phyloP scores from a whole-genome alignment of 1,140 invertebrate genomes.

The Oreohelix idahoensis region DNA sequence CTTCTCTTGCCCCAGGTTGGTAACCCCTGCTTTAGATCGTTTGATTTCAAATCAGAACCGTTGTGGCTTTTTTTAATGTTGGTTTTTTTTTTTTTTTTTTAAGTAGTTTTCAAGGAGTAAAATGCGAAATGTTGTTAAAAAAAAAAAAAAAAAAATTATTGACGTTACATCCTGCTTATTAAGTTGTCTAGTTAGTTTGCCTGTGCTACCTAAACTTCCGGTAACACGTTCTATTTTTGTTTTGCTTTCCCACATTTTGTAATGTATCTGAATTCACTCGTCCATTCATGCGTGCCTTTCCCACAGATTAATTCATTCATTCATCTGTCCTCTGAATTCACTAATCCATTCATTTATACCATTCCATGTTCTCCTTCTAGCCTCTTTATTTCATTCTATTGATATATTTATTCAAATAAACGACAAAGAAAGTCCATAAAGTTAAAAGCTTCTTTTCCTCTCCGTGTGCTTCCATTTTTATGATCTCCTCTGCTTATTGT shows the following conservation, averaged over 20 bases:
- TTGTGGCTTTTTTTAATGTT: too few relatives aligned
- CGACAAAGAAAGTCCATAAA: conserved; percentile 6
- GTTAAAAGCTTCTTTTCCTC: neutral
- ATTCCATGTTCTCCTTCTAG: neutral
- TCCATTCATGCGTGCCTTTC: neutral
- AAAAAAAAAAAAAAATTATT: too few relatives aligned
- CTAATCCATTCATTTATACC: neutral
- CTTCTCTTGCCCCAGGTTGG: too few relatives aligned
- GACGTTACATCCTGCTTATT: too few relatives aligned
- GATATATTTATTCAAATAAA: neutral
- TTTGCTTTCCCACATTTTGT: neutral
- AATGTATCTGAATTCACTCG: neutral
- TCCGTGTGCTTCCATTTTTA: neutral
- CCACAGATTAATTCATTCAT: neutral
- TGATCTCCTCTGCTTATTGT: neutral
- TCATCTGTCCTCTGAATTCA: neutral
- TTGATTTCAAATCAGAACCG: too few relatives aligned
- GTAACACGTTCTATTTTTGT: neutral
- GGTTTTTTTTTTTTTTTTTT: too few relatives aligned
- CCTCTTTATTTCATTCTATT: neutral
- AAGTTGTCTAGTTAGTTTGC: too few relatives aligned
- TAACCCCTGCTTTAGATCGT: too few relatives aligned
- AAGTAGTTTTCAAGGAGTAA: too few relatives aligned
- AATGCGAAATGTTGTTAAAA: too few relatives aligned
- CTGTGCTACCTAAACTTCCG: too few relatives aligned